Evolutionary conservation across 2,888 invertebrate genomes (phyloP), one percentile per base, ranked within the genome.

Genomic region (Synergus gifuensis): DNA sequence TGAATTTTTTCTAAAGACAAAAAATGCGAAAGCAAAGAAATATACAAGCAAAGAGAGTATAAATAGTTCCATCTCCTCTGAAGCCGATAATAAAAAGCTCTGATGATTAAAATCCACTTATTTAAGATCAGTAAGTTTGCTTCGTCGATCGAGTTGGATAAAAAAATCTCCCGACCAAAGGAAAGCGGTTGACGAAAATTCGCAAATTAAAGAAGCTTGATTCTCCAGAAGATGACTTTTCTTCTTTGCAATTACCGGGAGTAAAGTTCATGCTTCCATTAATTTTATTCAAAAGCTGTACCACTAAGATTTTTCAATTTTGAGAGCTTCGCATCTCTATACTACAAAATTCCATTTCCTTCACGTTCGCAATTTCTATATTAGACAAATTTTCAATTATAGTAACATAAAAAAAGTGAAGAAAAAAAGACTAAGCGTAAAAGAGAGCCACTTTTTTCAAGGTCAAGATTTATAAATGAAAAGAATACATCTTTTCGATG

Each of bases 91-190:
- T 62, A 28, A 28, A 28, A 62, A 4, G 28, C 12, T 28, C 28
- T 62, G 14, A 5, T 62, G 60, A 62, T 62, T 22, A 62, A 62
- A 62, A 62, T 62, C 60, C 22, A 62, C 12, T 62, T 62, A 62
- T 62, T 18, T 28, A 62, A 62, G 14, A 62, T 28, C 60, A 12
- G 28, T 5, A 5, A 62, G 14, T 22, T 62, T 62, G 28, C 28
- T 62, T 62, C 28, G 22, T 28, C 62, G 5, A 62, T 5, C 14
- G 28, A 28, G 22, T 62, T 62, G 62, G 12, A 22, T 62, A 62
- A 28, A 62, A 28, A 62, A 62, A 22, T 12, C 14, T 62, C 14
- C 7, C 7, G 28, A 14, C 7, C 28, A 62, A 62, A 62, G 62
- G 14, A 28, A 62, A 62, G 11, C 22, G 22, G 28, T 62, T 28